Base-by-base conservation (phyloP, 1,140 invertebrate genomes). In the Rhopalosiphum maidis region DNA sequence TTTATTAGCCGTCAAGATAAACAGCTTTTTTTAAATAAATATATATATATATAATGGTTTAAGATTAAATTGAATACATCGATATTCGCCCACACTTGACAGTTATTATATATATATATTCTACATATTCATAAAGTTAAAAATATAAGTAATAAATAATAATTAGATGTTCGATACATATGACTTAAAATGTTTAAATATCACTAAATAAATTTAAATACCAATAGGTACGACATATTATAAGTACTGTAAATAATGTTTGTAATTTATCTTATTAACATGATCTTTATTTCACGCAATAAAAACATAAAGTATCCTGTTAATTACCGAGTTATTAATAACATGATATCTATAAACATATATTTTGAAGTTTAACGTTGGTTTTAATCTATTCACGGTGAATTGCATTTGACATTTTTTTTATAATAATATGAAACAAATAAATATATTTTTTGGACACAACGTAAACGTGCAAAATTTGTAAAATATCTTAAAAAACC, bases 161-260 rank as follows among this genome's bases (percentile, higher is more conserved):
- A 88, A 88, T 88, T 88, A 88, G 30, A 87, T 15, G 85, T 46
- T 41, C 43, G 5, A n/a, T 51, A 48, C 11, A n/a, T 18, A 48
- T 3, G 25, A 85, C 22, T 23, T 48, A 22, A 43, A 87, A 48
- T 87, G 43, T 21, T 87, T 48, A 87, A 87, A 48, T 87, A 46
- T n/a, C 43, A n/a, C 25, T 87, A 87, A 87, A 87, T 87, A 86
- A 86, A 43, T 86, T 43, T 86, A 86, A 86, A 86, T 86, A 43
- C 37, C 83, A n/a, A 77, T 77, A 77, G 5, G 60, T 86, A 86
- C 25, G 83, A 41, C 23, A 87, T 43, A 85, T 85, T 85, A 85
- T 41, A 77, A n/a, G 37, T 43, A 43, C 41, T 41, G 41, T 43
- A 41, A 85, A 30, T 30, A 87, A 87, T 87, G 85, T 87, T 87